Percentiles rank a stretch among this genome's conserved stretches.
These are phyloP conservation scores for Gyrodactylus bullatarudis DNA, from an alignment of 1,140 invertebrate species.

Conservation along the genomic window DNA sequence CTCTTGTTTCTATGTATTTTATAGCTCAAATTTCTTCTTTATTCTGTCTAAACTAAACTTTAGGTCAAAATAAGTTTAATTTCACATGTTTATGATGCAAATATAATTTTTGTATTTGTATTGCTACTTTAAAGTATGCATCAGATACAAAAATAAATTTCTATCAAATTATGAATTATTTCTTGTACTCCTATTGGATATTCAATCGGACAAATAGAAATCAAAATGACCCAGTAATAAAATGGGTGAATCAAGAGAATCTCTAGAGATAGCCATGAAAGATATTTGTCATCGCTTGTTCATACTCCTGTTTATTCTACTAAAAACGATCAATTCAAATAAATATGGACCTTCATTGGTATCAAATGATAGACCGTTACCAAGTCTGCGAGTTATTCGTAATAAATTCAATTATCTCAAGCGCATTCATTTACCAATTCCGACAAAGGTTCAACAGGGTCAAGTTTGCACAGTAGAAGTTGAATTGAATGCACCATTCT, in stretches of 20 bases:
- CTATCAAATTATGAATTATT: not conserved
- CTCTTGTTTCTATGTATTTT: too few relatives aligned
- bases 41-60: too few relatives aligned
- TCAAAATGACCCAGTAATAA: not conserved
- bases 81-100: too few relatives aligned
- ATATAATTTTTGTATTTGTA: too few relatives aligned
- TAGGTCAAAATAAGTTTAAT: too few relatives aligned
- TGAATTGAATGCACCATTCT: not conserved
- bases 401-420: not conserved
- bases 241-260: not conserved
- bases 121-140: not conserved
- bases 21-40: too few relatives aligned
- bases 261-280: too few relatives aligned
- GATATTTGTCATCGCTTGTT: too few relatives aligned
- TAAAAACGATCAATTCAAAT: not conserved
- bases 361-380: not conserved
- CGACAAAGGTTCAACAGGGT: not conserved
- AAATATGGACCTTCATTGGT: not conserved
- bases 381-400: not conserved
- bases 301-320: not conserved
- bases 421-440: not conserved
- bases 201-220: not conserved
- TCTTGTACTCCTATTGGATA: not conserved
- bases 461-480: not conserved
- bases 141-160: not conserved